Base-by-base conservation (phyloP, 2,797 vertebrate species). In the Catamblyrhynchus diadema region DNA sequence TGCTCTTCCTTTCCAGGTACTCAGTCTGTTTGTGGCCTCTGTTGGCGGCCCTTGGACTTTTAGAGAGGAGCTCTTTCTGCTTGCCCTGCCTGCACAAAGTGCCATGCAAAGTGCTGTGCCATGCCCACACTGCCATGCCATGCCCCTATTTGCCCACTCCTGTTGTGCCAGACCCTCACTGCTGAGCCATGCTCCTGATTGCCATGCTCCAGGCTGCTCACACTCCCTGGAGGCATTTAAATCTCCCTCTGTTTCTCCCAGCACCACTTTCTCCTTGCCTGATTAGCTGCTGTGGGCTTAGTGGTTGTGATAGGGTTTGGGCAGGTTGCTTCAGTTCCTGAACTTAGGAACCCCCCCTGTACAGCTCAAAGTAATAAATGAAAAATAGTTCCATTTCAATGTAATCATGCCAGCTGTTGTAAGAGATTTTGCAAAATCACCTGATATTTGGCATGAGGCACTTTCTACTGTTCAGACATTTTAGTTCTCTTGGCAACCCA, bases 171-270 rank as follows among this genome's bases (percentile, higher is more conserved):
- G 8, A 17, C 13, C 13, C 9, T 69, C 28, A 25, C 14, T 32
- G 41, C 48, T 35, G 21, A 48, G 57, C 27, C 32, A 4, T n/a
- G n/a, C 25, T 28, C 18, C 48, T 70, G 14, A 27, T 27, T 0
- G 0, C 23, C 1, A 0, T 27, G 9, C 3, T 42, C 14, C 1
- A 1, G 41, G 32, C 15, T 1, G 0, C 12, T 48, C 35, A 54
- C 9, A 5, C 8, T 42, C 32, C 35, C 6, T 50, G 66, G 10
- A 57, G 42, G 17, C 8, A 13, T 25, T 47, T 41, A 30, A 54
- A 41, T 47, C 11, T 30, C 30, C 14, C 13, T 50, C 1, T 25
- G 9, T 39, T 45, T 6, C 28, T 61, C 20, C 7, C 64, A 70
- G 33, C 17, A 22, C 17, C 2, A 19, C 9, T 10, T 14, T 19